Percentiles rank a stretch among this genome's conserved stretches.
phyloP scores from a whole-genome alignment of 2,888 invertebrate genomes.

The Eilema sororculum region DNA sequence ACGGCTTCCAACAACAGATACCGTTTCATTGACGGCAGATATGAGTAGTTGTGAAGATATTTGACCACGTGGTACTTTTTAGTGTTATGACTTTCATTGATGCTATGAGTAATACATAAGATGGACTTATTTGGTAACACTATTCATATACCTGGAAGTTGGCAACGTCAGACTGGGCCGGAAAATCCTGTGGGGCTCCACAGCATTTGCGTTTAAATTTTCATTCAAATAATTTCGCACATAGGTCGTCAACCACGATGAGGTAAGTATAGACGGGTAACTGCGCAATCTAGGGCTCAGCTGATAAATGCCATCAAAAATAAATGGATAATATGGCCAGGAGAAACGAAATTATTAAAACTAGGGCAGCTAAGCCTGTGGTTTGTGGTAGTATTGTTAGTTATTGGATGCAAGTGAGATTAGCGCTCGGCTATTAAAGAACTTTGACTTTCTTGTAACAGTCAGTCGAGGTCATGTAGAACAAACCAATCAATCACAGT shows the following conservation, averaged over 20 bases:
- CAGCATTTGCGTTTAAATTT: background rate
- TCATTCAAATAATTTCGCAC: background rate
- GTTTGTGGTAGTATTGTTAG: too few species aligned
- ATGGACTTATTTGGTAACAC: background rate
- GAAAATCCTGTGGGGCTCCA: background rate
- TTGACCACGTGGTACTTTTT: constrained; percentile 33
- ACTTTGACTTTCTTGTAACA: too few species aligned
- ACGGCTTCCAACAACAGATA: constrained; percentile 31
- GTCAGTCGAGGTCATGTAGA: too few species aligned
- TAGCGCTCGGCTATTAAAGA: too few species aligned
- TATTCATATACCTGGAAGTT: background rate
- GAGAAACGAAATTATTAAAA: too few species aligned
- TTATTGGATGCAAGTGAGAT: too few species aligned
- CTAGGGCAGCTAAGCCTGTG: too few species aligned
- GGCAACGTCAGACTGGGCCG: background rate
- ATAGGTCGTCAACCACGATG: too few species aligned
- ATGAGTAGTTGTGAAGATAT: constrained; percentile 37
- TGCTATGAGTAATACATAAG: background rate
- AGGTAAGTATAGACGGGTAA: too few species aligned
- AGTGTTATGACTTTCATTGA: constrained; percentile 24
- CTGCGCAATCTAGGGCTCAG: background rate
- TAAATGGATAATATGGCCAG: too few species aligned
- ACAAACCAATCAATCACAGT: too few species aligned
- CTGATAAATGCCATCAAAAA: background rate
- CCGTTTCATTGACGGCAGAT: constrained; percentile 34